Percentiles rank a stretch among this genome's conserved stretches.
phyloP scores from a whole-genome alignment of 2,888 invertebrate genomes.

The Malachius bipustulatus region DNA sequence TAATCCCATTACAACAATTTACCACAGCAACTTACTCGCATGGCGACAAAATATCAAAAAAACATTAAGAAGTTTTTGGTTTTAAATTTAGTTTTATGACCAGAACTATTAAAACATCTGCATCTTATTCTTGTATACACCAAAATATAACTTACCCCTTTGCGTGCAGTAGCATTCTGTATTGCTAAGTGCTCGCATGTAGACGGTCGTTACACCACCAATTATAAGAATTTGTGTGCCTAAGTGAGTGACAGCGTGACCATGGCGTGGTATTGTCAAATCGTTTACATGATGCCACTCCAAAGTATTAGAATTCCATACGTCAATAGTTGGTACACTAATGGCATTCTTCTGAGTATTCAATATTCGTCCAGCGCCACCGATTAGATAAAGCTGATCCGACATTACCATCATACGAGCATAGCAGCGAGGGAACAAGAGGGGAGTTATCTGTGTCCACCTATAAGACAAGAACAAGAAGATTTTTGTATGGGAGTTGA shows the following conservation, averaged over 20 bases:
- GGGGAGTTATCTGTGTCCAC: constrained; percentile 45
- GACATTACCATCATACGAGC: constrained; percentile 42
- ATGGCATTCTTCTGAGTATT: constrained; percentile 44
- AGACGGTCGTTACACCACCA: constrained; percentile 53
- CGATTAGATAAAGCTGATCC: constrained; percentile 51
- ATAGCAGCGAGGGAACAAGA: constrained; percentile 45
- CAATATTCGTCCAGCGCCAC: constrained; percentile 49
- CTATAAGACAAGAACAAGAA: too few relatives aligned
- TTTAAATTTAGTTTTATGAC: too few relatives aligned
- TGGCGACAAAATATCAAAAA: too few relatives aligned
- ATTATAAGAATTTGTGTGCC: constrained; percentile 53
- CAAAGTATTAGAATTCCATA: constrained; percentile 45
- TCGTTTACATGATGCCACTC: constrained; percentile 48
- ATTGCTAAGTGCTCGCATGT: constrained; percentile 50
- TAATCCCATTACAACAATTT: too few relatives aligned
- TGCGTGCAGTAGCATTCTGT: constrained; percentile 56
- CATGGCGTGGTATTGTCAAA: constrained; percentile 53
- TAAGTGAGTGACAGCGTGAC: constrained; percentile 50
- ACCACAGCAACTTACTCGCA: too few relatives aligned
- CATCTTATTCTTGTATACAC: too few relatives aligned
- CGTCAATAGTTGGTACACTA: constrained; percentile 48
- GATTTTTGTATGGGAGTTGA: too few relatives aligned
- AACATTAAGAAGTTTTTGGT: too few relatives aligned
- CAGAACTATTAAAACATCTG: too few relatives aligned
- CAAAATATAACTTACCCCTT: constrained; percentile 30